These are phyloP conservation scores for Amblyraja radiata DNA, from an alignment of 2,797 vertebrate species.

Conservation along the genomic window DNA sequence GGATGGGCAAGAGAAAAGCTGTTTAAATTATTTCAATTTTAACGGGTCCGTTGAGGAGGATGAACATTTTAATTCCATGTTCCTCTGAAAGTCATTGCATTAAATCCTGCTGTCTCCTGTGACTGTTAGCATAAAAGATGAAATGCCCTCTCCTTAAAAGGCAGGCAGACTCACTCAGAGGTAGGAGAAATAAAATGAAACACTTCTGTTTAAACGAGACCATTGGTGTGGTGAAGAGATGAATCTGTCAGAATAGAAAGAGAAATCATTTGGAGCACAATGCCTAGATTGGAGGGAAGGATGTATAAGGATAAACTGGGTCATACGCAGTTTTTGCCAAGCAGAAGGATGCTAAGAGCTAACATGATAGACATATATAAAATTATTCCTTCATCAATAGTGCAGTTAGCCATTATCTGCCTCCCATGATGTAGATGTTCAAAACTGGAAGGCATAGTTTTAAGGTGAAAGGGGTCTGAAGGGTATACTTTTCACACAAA, in stretches of 20 bases:
- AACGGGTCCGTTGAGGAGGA: neutral
- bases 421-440: too few relatives aligned
- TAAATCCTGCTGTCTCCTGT: neutral
- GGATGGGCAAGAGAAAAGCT: neutral
- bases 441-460: too few relatives aligned
- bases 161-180: neutral
- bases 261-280: neutral
- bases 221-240: neutral
- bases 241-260: neutral
- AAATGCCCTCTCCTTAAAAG: neutral
- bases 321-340: too few relatives aligned
- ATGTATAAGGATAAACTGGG: too few relatives aligned
- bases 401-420: too few relatives aligned
- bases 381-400: too few relatives aligned
- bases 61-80: constrained; percentile 9
- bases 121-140: neutral
- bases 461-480: too few relatives aligned
- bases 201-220: neutral
- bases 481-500: too few relatives aligned
- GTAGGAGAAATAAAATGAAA: neutral
- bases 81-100: neutral
- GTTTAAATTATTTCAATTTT: neutral
- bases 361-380: too few relatives aligned
- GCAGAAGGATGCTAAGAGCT: too few relatives aligned
- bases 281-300: too few relatives aligned